A percentile compares a stretch with the other conserved stretches of the same genome.
These are phyloP conservation scores for Pseudococcus longispinus DNA, from an alignment of 2,888 invertebrate genomes.

Conservation along the genomic window DNA sequence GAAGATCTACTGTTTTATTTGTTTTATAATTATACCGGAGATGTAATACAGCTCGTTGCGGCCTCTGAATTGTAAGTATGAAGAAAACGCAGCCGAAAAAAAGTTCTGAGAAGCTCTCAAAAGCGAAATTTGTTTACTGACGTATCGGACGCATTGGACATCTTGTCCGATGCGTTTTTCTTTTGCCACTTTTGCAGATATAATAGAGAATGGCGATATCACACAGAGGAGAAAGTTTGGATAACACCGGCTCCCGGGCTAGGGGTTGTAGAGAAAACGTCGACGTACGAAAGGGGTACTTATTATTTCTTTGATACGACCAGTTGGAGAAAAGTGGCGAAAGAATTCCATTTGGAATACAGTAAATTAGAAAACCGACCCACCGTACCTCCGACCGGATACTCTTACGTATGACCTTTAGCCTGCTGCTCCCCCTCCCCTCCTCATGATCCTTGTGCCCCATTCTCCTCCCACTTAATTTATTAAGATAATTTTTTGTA, in stretches of 20 bases:
- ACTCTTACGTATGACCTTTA: slow-evolving; percentile 55
- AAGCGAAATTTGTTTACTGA: background rate
- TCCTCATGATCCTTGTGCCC: slow-evolving; percentile 9
- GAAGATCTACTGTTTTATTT: slow-evolving; percentile 99
- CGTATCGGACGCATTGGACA: background rate
- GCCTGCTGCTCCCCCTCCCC: slow-evolving; percentile 48
- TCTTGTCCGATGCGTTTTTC: background rate
- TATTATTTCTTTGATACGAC: slow-evolving; percentile 99
- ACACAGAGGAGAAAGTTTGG: slow-evolving; percentile 99
- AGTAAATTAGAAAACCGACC: slow-evolving; percentile 97
- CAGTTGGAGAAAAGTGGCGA: slow-evolving; percentile 98
- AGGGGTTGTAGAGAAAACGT: slow-evolving; percentile 92
- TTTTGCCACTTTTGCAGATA: slow-evolving; percentile 72
- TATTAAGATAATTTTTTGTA: slow-evolving; percentile 51
- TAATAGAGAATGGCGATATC: slow-evolving; percentile 98
- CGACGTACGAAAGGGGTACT: slow-evolving; percentile 96
- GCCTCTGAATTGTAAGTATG: slow-evolving; percentile 91
- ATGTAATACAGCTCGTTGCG: slow-evolving; percentile 96
- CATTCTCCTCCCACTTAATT: slow-evolving; percentile 15
- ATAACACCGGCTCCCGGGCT: slow-evolving; percentile 96
- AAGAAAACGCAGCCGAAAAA: background rate
- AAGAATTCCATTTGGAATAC: slow-evolving; percentile 98
- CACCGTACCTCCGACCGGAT: slow-evolving; percentile 66
- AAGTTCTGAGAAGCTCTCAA: background rate
- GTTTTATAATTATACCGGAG: slow-evolving; percentile 99